Percentiles rank a stretch among this genome's conserved stretches.
Evolutionary conservation across 2,113 vertebrate species (phyloP).

Genomic region (Dipodomys stephensi): DNA sequence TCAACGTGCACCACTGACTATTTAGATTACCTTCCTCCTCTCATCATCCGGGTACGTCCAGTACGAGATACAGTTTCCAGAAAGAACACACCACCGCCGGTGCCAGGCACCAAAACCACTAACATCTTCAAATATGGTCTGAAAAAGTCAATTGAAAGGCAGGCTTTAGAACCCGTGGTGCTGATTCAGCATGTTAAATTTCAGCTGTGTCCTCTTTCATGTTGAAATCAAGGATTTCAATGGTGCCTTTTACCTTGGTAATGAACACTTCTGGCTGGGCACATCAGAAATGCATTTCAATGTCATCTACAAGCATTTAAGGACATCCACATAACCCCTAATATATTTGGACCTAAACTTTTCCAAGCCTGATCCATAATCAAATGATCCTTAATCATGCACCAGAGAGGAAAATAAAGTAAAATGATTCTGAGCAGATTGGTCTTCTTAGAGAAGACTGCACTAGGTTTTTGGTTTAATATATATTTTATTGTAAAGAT

Average conservation of each 20-base stretch:
- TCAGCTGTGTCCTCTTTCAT: neutral
- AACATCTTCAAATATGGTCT: constrained; percentile 99
- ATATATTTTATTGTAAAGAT: too few relatives aligned
- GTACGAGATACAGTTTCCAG: constrained; percentile 96
- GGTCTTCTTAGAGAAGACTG: neutral
- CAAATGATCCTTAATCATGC: neutral
- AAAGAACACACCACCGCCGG: constrained; percentile 96
- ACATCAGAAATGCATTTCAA: neutral
- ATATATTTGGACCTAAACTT: neutral
- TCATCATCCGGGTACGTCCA: constrained; percentile 99
- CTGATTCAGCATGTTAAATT: neutral
- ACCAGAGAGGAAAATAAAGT: neutral
- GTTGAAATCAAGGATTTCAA: neutral
- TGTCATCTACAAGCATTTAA: neutral
- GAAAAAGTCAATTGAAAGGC: constrained; percentile 55
- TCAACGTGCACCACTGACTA: neutral
- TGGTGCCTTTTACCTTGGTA: neutral
- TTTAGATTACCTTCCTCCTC: constrained; percentile 91
- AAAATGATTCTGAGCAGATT: too few relatives aligned
- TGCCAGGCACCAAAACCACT: constrained; percentile 99
- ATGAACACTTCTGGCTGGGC: neutral
- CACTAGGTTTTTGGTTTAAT: neutral
- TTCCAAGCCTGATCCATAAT: neutral
- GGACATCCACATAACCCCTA: neutral
- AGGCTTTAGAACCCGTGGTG: constrained; percentile 39